phyloP scores from a whole-genome alignment of 2,888 invertebrate species.

The Agrochola lychnidis region DNA sequence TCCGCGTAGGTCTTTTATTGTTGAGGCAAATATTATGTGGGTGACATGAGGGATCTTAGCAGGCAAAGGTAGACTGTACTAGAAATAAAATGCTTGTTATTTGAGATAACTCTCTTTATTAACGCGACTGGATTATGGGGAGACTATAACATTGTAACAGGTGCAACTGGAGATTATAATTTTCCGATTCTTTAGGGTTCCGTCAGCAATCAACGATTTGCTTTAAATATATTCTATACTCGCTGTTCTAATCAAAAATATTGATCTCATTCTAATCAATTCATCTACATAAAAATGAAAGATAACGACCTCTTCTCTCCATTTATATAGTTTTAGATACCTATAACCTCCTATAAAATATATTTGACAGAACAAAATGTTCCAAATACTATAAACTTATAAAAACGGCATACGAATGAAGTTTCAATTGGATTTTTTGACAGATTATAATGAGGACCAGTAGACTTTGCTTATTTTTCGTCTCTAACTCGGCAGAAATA shows the following conservation, averaged over 20 bases:
- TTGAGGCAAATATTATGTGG: not conserved
- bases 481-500: slow-evolving; percentile 28
- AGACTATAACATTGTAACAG: slow-evolving; percentile 36
- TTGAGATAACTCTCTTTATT: slow-evolving; percentile 51
- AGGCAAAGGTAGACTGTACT: not conserved
- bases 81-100: slow-evolving; percentile 34
- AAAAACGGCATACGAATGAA: slow-evolving; percentile 34
- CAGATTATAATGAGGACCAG: slow-evolving; percentile 59
- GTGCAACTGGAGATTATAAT: slow-evolving; percentile 40
- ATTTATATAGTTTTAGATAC: slow-evolving; percentile 49
- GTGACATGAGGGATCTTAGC: not conserved
- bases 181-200: slow-evolving; percentile 23
- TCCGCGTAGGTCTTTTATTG: not conserved
- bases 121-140: slow-evolving; percentile 31
- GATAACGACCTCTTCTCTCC: slow-evolving; percentile 27
- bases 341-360: slow-evolving; percentile 50
- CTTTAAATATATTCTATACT: slow-evolving; percentile 20
- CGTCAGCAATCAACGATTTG: slow-evolving; percentile 15
- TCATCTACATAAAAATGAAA: slow-evolving; percentile 33
- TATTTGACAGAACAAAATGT: slow-evolving; percentile 39
- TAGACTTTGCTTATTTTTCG: slow-evolving; percentile 36
- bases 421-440: slow-evolving; percentile 51
- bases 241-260: slow-evolving; percentile 28
- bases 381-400: slow-evolving; percentile 52
- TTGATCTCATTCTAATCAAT: slow-evolving; percentile 24